Percentiles rank a stretch among this genome's conserved stretches.
Evolutionary conservation across 2,888 invertebrate species (phyloP).

Genomic region (Pandemis heparana): DNA sequence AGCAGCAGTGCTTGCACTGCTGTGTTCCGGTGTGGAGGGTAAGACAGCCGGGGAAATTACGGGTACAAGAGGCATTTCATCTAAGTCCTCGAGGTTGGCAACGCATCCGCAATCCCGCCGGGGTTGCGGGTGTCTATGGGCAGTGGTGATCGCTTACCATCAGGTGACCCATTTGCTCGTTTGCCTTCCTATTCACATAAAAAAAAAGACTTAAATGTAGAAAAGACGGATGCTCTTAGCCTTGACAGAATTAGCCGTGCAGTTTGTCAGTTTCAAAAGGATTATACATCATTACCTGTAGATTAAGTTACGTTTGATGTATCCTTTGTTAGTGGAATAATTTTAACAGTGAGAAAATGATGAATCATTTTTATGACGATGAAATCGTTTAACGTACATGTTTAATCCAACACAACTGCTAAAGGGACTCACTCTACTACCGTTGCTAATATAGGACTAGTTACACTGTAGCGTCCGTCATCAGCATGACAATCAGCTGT

Average conservation of each 20-base stretch:
- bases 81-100: too few relatives aligned
- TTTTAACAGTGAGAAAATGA: too few relatives aligned
- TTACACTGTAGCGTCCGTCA: slow-evolving; percentile 34
- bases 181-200: too few relatives aligned
- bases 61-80: too few relatives aligned
- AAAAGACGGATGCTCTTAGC: neutral
- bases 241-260: neutral
- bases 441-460: slow-evolving; percentile 33
- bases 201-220: neutral
- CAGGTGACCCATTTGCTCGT: too few relatives aligned
- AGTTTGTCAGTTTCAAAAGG: neutral
- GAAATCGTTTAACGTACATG: neutral
- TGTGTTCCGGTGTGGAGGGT: too few relatives aligned
- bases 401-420: neutral
- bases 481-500: slow-evolving; percentile 37
- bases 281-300: neutral
- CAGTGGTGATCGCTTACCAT: too few relatives aligned
- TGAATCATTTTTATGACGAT: too few relatives aligned
- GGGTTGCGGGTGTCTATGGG: too few relatives aligned
- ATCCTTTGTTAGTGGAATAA: neutral
- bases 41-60: too few relatives aligned
- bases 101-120: too few relatives aligned
- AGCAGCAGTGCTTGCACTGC: too few relatives aligned
- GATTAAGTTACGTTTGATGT: neutral
- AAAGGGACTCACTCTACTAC: slow-evolving; percentile 16